Evolutionary conservation across 2,888 invertebrate genomes (phyloP).

Genomic region (Atrina japonica): DNA sequence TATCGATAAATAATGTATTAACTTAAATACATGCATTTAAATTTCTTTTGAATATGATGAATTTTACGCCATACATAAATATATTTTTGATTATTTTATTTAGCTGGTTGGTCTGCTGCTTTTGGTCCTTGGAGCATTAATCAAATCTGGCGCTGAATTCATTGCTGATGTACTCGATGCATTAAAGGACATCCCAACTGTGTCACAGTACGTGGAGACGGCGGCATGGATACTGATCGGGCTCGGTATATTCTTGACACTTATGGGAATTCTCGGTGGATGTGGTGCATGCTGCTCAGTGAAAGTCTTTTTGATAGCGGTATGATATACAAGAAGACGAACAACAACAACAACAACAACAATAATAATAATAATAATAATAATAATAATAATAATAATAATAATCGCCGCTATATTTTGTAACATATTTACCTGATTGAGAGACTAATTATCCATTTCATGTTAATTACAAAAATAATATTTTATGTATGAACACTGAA

Average conservation of each 20-base stretch:
- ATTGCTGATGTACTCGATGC: conserved; percentile 20
- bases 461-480: too few relatives aligned
- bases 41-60: too few relatives aligned
- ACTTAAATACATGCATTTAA: too few relatives aligned
- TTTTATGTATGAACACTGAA: too few relatives aligned
- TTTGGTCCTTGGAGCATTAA: conserved; percentile 20
- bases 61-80: too few relatives aligned
- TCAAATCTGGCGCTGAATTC: conserved; percentile 31
- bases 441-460: too few relatives aligned
- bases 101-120: conserved; percentile 37
- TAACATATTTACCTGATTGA: too few relatives aligned
- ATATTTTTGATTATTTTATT: too few relatives aligned
- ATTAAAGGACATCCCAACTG: conserved; percentile 25
- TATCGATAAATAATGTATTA: too few relatives aligned
- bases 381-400: too few relatives aligned
- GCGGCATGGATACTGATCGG: conserved; percentile 82
- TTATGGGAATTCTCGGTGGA: conserved; percentile 96
- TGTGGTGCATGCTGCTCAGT: conserved; percentile 87
- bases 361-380: neutral
- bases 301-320: conserved; percentile 42
- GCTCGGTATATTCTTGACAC: conserved; percentile 91
- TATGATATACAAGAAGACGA: conserved; percentile 17
- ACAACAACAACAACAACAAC: neutral
- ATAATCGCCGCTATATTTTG: too few relatives aligned
- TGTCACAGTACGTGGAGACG: conserved; percentile 23